Evolutionary conservation across 2,888 invertebrate genomes (phyloP).

Genomic region (Amblyteles armatorius): DNA sequence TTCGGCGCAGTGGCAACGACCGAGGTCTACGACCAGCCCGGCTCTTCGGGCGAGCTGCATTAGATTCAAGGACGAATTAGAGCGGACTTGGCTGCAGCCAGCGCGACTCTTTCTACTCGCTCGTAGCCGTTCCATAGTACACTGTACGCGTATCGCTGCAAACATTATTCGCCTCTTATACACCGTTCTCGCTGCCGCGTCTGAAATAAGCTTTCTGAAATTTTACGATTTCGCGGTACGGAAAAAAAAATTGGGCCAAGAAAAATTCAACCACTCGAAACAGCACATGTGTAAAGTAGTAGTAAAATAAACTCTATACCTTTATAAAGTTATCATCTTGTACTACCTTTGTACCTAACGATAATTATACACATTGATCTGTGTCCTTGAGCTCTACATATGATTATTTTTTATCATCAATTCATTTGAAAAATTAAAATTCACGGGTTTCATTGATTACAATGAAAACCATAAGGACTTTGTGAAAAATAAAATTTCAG

Average conservation of each 20-base stretch:
- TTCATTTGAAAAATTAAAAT: too few species aligned
- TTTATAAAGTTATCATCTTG: too few species aligned
- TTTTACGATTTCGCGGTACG: neutral
- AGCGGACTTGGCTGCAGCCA: conserved; percentile 67
- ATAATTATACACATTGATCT: too few species aligned
- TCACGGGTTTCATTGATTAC: too few species aligned
- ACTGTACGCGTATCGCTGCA: neutral
- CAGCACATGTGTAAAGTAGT: neutral
- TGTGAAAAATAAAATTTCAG: too few species aligned
- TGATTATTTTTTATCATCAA: too few species aligned
- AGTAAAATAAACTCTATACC: too few species aligned
- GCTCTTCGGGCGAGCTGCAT: conserved; percentile 75
- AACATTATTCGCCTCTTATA: conserved; percentile 24
- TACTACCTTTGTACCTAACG: too few species aligned
- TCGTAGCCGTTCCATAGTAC: neutral
- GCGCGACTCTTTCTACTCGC: conserved; percentile 47
- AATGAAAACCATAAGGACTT: too few species aligned
- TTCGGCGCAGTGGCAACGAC: conserved; percentile 67
- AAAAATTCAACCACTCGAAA: neutral
- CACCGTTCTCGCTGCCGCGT: conserved; percentile 2
- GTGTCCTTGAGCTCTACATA: too few species aligned
- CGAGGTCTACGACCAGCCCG: conserved; percentile 65
- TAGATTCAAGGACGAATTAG: conserved; percentile 83
- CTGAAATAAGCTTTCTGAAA: neutral
- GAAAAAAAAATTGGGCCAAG: neutral